A percentile compares a stretch with the other conserved stretches of the same genome.
These are phyloP conservation scores for Sebastes cheni DNA, from an alignment of 2,797 vertebrate genomes.

Conservation along the genomic window DNA sequence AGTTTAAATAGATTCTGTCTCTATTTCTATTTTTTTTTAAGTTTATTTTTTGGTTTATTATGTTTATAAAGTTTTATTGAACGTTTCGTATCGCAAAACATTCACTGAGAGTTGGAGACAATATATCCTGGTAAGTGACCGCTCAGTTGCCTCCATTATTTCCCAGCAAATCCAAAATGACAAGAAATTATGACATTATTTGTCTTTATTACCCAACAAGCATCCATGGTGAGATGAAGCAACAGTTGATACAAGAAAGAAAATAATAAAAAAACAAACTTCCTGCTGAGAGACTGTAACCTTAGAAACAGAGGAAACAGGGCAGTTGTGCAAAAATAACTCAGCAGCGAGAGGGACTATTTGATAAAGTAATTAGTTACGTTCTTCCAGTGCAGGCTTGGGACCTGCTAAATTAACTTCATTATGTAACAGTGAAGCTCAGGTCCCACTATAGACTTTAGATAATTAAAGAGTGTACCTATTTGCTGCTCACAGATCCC, in stretches of 20 bases:
- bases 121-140: background rate
- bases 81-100: background rate
- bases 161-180: background rate
- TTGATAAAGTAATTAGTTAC: slow-evolving; percentile 36
- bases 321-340: slow-evolving; percentile 29
- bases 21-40: background rate
- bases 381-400: slow-evolving; percentile 5
- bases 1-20: background rate
- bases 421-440: slow-evolving; percentile 29
- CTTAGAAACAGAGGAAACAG: slow-evolving; percentile 40
- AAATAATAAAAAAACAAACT: background rate
- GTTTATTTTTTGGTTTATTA: background rate
- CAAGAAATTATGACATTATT: background rate
- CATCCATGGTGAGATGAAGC: background rate
- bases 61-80: background rate
- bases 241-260: background rate
- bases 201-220: background rate
- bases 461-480: slow-evolving; percentile 58
- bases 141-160: background rate
- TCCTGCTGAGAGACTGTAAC: slow-evolving; percentile 19
- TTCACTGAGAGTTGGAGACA: background rate
- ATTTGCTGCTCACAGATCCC: slow-evolving; percentile 33
- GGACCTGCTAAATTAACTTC: slow-evolving; percentile 48
- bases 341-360: background rate
- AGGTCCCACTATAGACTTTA: slow-evolving; percentile 45